Base-by-base conservation (phyloP, 2,113 vertebrate genomes). In the Calonectris borealis region DNA sequence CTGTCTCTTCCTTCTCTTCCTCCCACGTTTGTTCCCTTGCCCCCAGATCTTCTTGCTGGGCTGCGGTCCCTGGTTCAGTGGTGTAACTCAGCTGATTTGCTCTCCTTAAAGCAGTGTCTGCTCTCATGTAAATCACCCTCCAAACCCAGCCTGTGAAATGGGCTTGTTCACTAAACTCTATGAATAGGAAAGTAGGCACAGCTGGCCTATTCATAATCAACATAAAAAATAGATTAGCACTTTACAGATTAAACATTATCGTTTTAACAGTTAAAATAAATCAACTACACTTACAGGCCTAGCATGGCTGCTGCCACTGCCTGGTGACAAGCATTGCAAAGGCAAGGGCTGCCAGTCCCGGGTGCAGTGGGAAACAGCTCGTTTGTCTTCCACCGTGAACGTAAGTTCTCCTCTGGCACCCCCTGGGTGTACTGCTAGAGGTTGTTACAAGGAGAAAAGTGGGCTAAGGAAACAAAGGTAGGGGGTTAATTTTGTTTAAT, bases 131-230 rank as follows among this genome's bases (percentile, higher is more conserved):
- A 97, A 98, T 97, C 96, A 95, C 91, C 34, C 65, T 88, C 78
- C 86, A 73, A 96, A 95, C 68, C 92, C 57, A 91, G 96, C 92
- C 96, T 97, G 97, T 97, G 97, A 97, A 97, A 96, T 17, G 8
- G 84, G 94, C 93, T 96, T 90, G 77, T 94, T 97, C 96, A 65
- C 92, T 94, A 96, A 97, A 98, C 89, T 95, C 97, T 97, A 97
- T 98, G 98, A 98, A 98, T 98, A 98, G 98, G 93, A 96, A 98
- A 98, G 97, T 64, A 98, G 98, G 97, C 97, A 97, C 98, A 99
- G 98, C 98, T 98, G 98, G 98, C 97, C 96, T 95, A 97, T 98
- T 98, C 97, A 98, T 98, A 98, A 98, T 98, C 98, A 98, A 98
- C 98, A 98, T 98, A 98, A 98, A 98, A 98, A 98, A 98, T 97